Percentiles rank a stretch among this genome's conserved stretches.
Evolutionary conservation across 2,113 vertebrate genomes (phyloP).

Genomic region (Lichenostomus cassidix): DNA sequence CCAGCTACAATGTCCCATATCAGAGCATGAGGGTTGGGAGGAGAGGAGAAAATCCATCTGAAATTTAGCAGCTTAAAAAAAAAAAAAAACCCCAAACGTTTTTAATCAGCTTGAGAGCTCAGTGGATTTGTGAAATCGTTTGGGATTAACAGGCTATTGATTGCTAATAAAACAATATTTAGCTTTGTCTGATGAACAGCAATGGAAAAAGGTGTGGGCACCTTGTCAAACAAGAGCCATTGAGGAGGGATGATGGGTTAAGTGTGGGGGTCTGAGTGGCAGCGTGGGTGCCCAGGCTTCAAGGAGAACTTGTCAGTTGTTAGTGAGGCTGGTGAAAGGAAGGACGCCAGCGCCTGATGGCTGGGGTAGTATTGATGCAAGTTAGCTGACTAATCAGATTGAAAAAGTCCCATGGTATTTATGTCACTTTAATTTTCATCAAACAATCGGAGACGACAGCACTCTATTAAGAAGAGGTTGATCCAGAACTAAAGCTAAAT

Average conservation of each 20-base stretch:
- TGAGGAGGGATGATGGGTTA: conserved; percentile 82
- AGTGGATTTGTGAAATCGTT: conserved; percentile 81
- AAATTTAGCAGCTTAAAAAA: conserved; percentile 72
- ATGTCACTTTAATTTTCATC: conserved; percentile 91
- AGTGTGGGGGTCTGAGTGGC: conserved; percentile 77
- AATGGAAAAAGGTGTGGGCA: conserved; percentile 79
- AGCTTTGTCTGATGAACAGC: conserved; percentile 79
- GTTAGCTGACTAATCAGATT: conserved; percentile 87
- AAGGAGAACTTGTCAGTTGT: conserved; percentile 80
- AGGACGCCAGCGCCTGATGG: conserved; percentile 80
- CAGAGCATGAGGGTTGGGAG: conserved; percentile 40
- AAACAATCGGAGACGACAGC: conserved; percentile 83
- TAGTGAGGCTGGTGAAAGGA: conserved; percentile 74
- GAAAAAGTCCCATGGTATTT: conserved; percentile 86
- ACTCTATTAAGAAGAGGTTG: conserved; percentile 83
- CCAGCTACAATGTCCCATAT: conserved; percentile 54
- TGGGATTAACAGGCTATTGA: conserved; percentile 85
- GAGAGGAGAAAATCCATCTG: conserved; percentile 53
- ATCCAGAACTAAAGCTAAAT: conserved; percentile 92
- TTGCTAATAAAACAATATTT: conserved; percentile 91
- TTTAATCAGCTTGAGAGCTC: conserved; percentile 79
- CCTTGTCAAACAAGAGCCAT: conserved; percentile 81
- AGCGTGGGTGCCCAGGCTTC: conserved; percentile 79
- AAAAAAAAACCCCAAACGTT: background rate
- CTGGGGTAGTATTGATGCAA: conserved; percentile 82